Percentiles rank a stretch among this genome's conserved stretches.
Conservation (phyloP, 2,888 invertebrate species). For the Leucania comma region DNA sequence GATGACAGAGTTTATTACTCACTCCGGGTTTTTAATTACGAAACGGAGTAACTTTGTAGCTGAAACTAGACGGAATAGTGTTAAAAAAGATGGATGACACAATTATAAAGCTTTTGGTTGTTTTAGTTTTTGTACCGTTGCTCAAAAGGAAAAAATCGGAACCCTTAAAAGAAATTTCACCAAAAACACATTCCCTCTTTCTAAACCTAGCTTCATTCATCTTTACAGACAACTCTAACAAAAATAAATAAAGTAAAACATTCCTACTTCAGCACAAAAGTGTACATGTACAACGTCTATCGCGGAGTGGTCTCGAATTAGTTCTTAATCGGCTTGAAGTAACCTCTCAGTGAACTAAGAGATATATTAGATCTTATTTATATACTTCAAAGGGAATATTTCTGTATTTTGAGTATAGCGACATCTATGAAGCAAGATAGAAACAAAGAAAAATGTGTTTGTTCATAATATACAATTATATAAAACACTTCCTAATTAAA, state of each 20-base stretch:
- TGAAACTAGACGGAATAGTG: not conserved
- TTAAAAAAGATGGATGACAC: conserved; percentile 2
- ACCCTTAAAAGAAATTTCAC: too few species aligned
- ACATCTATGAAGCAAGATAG: too few species aligned
- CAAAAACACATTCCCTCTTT: too few species aligned
- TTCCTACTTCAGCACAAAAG: not conserved
- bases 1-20: conserved; percentile 2
- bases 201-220: not conserved
- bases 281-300: too few species aligned
- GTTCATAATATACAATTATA: too few species aligned
- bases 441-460: too few species aligned
- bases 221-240: not conserved
- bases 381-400: conserved; percentile 15
- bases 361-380: conserved; percentile 23
- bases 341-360: not conserved
- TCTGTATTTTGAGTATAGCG: not conserved
- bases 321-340: conserved; percentile 24
- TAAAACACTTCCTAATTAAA: too few species aligned
- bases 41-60: not conserved
- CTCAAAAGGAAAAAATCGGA: too few species aligned
- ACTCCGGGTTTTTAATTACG: not conserved
- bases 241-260: not conserved
- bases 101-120: not conserved
- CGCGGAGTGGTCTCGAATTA: conserved; percentile 22
- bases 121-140: too few species aligned